phyloP scores from a whole-genome alignment of 2,113 vertebrate genomes.

The Ammodramus savannarum region DNA sequence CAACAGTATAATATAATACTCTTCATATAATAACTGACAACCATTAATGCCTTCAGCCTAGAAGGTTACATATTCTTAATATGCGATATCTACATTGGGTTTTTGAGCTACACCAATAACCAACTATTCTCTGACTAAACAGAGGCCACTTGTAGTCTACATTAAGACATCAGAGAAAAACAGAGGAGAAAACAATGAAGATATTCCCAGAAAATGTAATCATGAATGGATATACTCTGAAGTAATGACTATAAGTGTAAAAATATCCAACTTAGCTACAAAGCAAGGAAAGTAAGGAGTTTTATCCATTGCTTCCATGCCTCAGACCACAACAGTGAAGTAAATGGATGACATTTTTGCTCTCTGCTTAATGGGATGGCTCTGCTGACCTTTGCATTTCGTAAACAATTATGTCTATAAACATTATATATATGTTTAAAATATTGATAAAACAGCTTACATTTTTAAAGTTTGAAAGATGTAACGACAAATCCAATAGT shows the following conservation, averaged over 20 bases:
- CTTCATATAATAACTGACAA: not conserved
- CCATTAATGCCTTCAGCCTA: not conserved
- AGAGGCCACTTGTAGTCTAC: not conserved
- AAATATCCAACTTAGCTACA: not conserved
- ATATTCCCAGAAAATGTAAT: not conserved
- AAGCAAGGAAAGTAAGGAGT: not conserved
- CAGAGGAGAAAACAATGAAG: not conserved
- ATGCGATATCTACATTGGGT: not conserved
- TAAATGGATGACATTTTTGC: not conserved
- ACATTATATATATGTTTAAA: not conserved
- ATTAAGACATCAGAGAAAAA: not conserved
- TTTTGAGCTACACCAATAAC: not conserved
- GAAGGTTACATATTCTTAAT: not conserved
- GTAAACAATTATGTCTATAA: not conserved
- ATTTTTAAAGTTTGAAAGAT: not conserved
- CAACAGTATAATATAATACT: not conserved
- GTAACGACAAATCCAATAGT: not conserved
- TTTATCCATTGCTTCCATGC: not conserved
- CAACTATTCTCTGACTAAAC: not conserved
- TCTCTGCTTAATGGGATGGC: not conserved
- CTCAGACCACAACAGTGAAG: not conserved
- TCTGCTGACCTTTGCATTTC: not conserved
- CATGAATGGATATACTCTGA: rapidly evolving
- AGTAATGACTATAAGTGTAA: not conserved
- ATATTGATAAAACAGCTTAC: not conserved